phyloP scores from a whole-genome alignment of 2,888 invertebrate species.

The Epirrhoe tristata region DNA sequence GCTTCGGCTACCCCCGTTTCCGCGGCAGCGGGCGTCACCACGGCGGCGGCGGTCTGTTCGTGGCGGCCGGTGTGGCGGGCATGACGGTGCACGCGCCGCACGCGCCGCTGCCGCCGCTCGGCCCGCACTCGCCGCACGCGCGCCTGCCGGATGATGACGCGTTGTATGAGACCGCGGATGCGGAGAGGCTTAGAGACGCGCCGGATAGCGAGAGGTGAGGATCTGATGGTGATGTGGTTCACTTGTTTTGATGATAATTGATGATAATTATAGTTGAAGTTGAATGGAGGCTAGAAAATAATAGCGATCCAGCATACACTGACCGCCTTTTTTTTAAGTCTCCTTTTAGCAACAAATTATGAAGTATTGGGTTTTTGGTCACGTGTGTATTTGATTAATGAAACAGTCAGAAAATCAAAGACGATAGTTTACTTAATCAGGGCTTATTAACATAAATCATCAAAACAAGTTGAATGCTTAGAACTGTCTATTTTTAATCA shows the following conservation, averaged over 20 bases:
- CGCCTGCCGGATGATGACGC: conserved; percentile 90
- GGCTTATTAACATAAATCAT: background rate
- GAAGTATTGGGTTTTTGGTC: too few relatives aligned
- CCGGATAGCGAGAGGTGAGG: conserved; percentile 95
- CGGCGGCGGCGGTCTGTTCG: conserved; percentile 66
- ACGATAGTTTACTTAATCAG: background rate
- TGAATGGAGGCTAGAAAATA: too few relatives aligned
- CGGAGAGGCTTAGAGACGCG: conserved; percentile 90
- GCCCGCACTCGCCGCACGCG: conserved; percentile 73
- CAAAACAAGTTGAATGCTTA: background rate
- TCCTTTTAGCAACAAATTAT: too few relatives aligned
- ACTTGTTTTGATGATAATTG: background rate
- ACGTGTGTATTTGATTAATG: too few relatives aligned
- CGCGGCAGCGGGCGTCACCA: conserved; percentile 68
- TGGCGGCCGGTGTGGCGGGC: conserved; percentile 69
- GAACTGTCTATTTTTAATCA: background rate
- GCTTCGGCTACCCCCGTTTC: conserved; percentile 91
- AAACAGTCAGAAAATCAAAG: too few relatives aligned
- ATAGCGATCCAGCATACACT: too few relatives aligned
- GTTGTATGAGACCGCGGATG: conserved; percentile 94
- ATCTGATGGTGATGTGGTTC: background rate
- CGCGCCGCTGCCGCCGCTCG: conserved; percentile 77
- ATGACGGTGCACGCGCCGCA: conserved; percentile 61
- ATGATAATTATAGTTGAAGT: too few relatives aligned
- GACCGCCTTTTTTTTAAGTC: too few relatives aligned